Conservation (phyloP, 2,888 invertebrate species). For the Girardia tigrina region DNA sequence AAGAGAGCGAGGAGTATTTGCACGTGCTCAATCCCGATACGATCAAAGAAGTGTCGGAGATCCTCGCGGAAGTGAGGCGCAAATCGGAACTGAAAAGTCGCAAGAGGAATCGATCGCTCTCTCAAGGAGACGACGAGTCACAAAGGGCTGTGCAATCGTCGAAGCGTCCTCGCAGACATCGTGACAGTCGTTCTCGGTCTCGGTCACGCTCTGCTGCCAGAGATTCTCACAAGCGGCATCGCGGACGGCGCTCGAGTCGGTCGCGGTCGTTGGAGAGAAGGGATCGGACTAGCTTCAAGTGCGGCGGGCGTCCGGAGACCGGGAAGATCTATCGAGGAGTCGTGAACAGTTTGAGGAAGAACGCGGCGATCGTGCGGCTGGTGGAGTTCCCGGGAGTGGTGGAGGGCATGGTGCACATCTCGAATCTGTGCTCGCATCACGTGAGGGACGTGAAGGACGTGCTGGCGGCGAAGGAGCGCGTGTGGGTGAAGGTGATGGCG, state of each 20-base stretch:
- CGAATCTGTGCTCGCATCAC: constrained; percentile 71
- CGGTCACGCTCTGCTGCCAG: no score
- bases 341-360: constrained; percentile 80
- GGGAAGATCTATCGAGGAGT: constrained; percentile 74
- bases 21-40: background rate
- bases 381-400: constrained; percentile 64
- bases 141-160: no score
- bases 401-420: constrained; percentile 92
- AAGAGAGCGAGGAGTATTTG: background rate
- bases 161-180: no score
- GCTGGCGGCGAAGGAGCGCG: constrained; percentile 61
- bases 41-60: background rate
- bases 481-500: constrained; percentile 67
- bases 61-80: no score
- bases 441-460: constrained; percentile 87
- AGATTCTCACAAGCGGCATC: no score
- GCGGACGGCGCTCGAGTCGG: background rate
- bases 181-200: no score
- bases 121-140: no score
- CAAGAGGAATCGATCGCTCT: no score
- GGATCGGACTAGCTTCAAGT: background rate
- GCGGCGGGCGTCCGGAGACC: background rate
- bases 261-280: background rate
- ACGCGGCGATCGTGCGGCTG: constrained; percentile 90
- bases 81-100: no score